These are phyloP conservation scores for Euproctis similis DNA, from an alignment of 2,888 invertebrate genomes.

Conservation along the genomic window DNA sequence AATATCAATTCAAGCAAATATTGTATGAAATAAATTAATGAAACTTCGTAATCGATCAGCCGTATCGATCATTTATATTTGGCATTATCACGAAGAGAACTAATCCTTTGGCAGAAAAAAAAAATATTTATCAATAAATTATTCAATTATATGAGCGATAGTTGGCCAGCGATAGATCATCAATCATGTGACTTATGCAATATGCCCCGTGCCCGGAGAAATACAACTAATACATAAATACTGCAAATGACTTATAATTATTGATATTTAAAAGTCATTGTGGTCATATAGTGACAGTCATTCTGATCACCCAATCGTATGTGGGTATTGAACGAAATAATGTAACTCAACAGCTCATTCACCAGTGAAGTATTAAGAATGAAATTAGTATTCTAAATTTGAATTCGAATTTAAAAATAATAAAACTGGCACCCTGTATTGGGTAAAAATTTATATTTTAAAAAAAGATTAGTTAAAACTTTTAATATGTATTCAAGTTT, in stretches of 20 bases:
- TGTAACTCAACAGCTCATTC: too few relatives aligned
- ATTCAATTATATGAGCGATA: slow-evolving; percentile 38
- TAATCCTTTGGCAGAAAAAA: slow-evolving; percentile 57
- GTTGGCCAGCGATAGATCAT: slow-evolving; percentile 34
- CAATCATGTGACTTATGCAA: slow-evolving; percentile 66
- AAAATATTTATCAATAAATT: slow-evolving; percentile 38
- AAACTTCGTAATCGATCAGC: slow-evolving; percentile 33
- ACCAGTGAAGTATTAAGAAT: too few relatives aligned
- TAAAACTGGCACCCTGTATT: too few relatives aligned
- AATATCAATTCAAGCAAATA: slow-evolving; percentile 24
- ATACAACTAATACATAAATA: slow-evolving; percentile 52
- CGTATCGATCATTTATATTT: slow-evolving; percentile 30
- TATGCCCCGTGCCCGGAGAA: slow-evolving; percentile 32
- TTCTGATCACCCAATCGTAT: slow-evolving; percentile 31
- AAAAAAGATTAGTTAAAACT: too few relatives aligned
- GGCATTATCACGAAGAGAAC: slow-evolving; percentile 35
- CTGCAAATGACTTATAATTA: slow-evolving; percentile 68
- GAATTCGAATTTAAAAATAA: too few relatives aligned
- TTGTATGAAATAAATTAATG: slow-evolving; percentile 26
- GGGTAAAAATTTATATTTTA: too few relatives aligned
- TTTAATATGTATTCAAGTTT: too few relatives aligned
- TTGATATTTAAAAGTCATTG: slow-evolving; percentile 67
- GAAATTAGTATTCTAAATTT: too few relatives aligned
- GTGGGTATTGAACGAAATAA: too few relatives aligned
- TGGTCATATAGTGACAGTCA: slow-evolving; percentile 46